Conservation (phyloP, 2,888 invertebrate species). For the Frankliniella fusca region DNA sequence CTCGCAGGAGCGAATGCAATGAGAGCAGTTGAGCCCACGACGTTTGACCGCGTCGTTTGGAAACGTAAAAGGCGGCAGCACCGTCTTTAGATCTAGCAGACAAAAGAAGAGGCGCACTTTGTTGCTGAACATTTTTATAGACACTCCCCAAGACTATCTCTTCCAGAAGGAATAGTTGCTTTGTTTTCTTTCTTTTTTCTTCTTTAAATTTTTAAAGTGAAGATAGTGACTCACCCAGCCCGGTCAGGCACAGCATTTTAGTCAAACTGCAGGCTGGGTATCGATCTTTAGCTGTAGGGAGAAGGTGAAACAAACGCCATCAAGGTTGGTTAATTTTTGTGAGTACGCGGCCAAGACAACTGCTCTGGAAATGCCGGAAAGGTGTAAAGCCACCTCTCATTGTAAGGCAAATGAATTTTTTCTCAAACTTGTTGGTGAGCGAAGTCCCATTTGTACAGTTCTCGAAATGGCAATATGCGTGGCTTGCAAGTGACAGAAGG, state of each 20-base stretch:
- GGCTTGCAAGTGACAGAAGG: no score
- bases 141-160: no score
- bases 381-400: neutral
- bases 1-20: neutral
- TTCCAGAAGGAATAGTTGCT: no score
- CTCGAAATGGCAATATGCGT: no score
- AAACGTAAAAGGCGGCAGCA: neutral
- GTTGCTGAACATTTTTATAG: neutral
- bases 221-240: neutral
- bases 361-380: neutral
- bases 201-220: neutral
- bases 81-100: slow-evolving; percentile 38
- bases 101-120: neutral
- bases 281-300: neutral
- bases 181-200: no score
- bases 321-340: neutral
- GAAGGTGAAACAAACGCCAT: neutral
- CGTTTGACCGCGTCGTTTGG: neutral
- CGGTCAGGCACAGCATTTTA: neutral
- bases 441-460: no score
- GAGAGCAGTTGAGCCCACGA: neutral
- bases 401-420: neutral
- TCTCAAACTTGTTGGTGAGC: no score
- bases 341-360: neutral
- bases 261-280: neutral